Evolutionary conservation across 2,797 vertebrate species (phyloP).

Genomic region (Pyrocephalus nanus): DNA sequence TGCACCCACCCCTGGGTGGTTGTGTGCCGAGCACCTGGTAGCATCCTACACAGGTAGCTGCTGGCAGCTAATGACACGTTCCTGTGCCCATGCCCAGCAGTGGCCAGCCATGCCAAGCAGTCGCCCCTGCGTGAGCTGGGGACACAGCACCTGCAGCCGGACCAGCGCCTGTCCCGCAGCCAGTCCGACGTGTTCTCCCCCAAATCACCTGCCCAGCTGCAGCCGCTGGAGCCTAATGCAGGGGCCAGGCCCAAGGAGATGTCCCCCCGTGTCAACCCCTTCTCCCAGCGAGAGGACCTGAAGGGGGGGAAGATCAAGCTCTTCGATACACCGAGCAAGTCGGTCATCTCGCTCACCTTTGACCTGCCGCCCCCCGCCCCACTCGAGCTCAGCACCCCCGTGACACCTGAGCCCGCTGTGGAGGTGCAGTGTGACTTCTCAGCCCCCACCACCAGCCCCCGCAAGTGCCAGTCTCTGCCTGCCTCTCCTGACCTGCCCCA

Average conservation of each 20-base stretch:
- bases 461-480: conserved; percentile 89
- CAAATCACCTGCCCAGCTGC: conserved; percentile 15
- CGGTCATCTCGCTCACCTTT: conserved; percentile 88
- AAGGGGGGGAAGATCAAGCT: conserved; percentile 96
- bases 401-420: conserved; percentile 63
- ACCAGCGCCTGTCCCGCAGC: conserved; percentile 85
- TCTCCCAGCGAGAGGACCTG: conserved; percentile 92
- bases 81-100: conserved; percentile 22
- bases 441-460: conserved; percentile 41
- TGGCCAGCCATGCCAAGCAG: background rate
- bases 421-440: conserved; percentile 67
- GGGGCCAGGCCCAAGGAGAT: conserved; percentile 62
- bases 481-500: conserved; percentile 83
- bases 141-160: conserved; percentile 51
- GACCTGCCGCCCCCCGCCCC: conserved; percentile 80
- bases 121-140: background rate
- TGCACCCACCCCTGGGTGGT: rapidly evolving
- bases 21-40: rapidly evolving
- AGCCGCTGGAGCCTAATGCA: background rate
- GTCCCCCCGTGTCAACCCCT: conserved; percentile 88
- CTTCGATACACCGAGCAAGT: conserved; percentile 92
- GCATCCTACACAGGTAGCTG: rapidly evolving
- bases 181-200: conserved; percentile 85
- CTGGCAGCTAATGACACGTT: background rate
- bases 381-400: conserved; percentile 55